phyloP scores from a whole-genome alignment of 2,888 invertebrate species.

The Metellina segmentata region DNA sequence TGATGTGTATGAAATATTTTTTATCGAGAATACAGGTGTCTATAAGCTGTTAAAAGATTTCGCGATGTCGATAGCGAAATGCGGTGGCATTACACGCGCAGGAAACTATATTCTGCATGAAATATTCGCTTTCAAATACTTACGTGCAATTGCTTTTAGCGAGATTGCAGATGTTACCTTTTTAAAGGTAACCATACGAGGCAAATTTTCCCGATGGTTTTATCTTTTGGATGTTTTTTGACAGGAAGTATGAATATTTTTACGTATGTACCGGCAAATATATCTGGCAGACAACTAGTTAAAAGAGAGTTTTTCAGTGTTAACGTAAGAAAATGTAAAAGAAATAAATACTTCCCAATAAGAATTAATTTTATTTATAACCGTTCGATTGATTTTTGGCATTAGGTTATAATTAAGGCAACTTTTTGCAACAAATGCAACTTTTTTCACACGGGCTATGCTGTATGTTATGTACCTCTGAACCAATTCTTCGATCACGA shows the following conservation, averaged over 20 bases:
- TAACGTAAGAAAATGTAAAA: no score
- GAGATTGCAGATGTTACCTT: neutral
- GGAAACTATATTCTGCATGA: neutral
- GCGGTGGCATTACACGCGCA: no score
- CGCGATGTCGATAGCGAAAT: neutral
- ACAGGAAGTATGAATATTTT: neutral
- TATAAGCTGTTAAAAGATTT: neutral
- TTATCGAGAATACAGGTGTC: neutral
- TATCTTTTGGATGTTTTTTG: neutral
- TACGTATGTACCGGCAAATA: neutral
- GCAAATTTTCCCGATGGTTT: neutral
- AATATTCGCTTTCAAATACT: neutral
- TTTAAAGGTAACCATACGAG: neutral
- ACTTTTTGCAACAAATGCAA: no score
- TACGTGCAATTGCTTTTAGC: neutral
- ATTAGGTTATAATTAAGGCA: no score
- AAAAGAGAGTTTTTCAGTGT: no score
- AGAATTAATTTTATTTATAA: no score
- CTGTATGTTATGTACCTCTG: no score
- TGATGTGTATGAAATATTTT: neutral
- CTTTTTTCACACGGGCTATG: no score
- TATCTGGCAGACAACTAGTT: no score
- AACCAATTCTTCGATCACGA: no score
- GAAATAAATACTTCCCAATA: no score
- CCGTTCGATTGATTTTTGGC: no score